Conservation (phyloP, 1,140 invertebrate genomes). For the Drosophila nigrodunni region DNA sequence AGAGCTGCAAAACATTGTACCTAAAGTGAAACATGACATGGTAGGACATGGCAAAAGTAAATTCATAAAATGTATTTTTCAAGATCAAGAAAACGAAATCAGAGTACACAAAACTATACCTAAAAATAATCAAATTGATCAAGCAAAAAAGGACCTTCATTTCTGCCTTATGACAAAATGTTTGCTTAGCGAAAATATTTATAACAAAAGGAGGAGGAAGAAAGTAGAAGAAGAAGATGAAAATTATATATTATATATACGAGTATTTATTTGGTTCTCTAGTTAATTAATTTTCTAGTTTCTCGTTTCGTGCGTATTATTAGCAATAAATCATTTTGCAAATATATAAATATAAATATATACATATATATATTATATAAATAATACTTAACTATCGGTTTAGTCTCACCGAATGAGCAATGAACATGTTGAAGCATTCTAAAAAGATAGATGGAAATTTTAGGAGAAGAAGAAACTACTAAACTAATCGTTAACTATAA, state of each 20-base stretch:
- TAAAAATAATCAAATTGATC: slow-evolving; percentile 1
- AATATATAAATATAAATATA: slow-evolving; percentile 35
- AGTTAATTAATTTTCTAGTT: slow-evolving; percentile 26
- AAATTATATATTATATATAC: slow-evolving; percentile 7
- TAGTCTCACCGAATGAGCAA: slow-evolving; percentile 62
- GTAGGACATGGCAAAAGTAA: slow-evolving; percentile 31
- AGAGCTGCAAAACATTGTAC: slow-evolving; percentile 61
- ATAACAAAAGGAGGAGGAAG: slow-evolving; percentile 7
- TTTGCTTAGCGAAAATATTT: slow-evolving; percentile 46
- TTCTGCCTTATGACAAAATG: slow-evolving; percentile 46
- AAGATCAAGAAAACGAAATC: slow-evolving; percentile 3
- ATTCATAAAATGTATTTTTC: slow-evolving; percentile 32
- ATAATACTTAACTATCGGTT: slow-evolving; percentile 58
- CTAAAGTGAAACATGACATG: slow-evolving; percentile 65
- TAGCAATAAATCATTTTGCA: slow-evolving; percentile 75
- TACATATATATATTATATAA: slow-evolving; percentile 41
- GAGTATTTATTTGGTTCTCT: slow-evolving; percentile 56
- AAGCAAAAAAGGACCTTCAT: slow-evolving; percentile 29
- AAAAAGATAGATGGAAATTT: slow-evolving; percentile 5
- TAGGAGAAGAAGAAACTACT: slow-evolving; percentile 17
- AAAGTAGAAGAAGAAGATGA: not conserved
- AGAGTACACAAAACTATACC: not conserved
- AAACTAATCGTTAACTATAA: slow-evolving; percentile 50
- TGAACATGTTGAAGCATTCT: slow-evolving; percentile 49
- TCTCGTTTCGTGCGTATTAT: slow-evolving; percentile 67